Percentiles rank a stretch among this genome's conserved stretches.
These are phyloP conservation scores for Asbolus verrucosus DNA, from an alignment of 1,140 invertebrate genomes.

Conservation along the genomic window DNA sequence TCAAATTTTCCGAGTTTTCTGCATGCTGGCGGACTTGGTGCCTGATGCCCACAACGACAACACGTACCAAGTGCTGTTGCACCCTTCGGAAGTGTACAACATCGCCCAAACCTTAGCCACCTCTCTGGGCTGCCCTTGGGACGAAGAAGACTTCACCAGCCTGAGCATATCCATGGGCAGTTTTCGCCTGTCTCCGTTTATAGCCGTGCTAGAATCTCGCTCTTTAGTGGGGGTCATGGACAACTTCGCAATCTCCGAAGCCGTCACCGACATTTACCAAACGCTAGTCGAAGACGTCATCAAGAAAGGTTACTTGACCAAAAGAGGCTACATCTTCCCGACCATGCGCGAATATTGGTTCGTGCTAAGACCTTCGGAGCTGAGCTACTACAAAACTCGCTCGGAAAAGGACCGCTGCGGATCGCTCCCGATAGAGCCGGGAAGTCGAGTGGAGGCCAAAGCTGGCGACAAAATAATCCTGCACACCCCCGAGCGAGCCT, in stretches of 20 bases:
- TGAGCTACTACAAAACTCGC: slow-evolving; percentile 81
- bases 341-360: slow-evolving; percentile 85
- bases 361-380: slow-evolving; percentile 78
- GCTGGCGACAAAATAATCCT: slow-evolving; percentile 69
- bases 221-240: slow-evolving; percentile 74
- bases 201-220: slow-evolving; percentile 79
- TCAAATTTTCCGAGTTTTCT: slow-evolving; percentile 83
- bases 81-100: slow-evolving; percentile 74
- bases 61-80: slow-evolving; percentile 71
- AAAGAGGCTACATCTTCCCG: slow-evolving; percentile 80
- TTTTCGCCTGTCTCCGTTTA: slow-evolving; percentile 75
- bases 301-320: slow-evolving; percentile 83
- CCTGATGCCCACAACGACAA: slow-evolving; percentile 61
- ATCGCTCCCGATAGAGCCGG: slow-evolving; percentile 72
- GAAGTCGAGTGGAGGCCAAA: slow-evolving; percentile 74
- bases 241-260: slow-evolving; percentile 74
- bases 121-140: slow-evolving; percentile 76
- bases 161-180: slow-evolving; percentile 73
- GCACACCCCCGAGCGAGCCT: slow-evolving; percentile 75
- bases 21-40: slow-evolving; percentile 77
- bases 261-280: slow-evolving; percentile 80
- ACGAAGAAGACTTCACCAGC: slow-evolving; percentile 74
- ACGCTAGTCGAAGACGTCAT: slow-evolving; percentile 84
- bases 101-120: slow-evolving; percentile 75
- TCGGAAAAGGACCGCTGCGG: slow-evolving; percentile 80